Evolutionary conservation across 37 sponge, comb jelly and placozoan genomes (phyloP).

Genomic region (Agelas oroides): DNA sequence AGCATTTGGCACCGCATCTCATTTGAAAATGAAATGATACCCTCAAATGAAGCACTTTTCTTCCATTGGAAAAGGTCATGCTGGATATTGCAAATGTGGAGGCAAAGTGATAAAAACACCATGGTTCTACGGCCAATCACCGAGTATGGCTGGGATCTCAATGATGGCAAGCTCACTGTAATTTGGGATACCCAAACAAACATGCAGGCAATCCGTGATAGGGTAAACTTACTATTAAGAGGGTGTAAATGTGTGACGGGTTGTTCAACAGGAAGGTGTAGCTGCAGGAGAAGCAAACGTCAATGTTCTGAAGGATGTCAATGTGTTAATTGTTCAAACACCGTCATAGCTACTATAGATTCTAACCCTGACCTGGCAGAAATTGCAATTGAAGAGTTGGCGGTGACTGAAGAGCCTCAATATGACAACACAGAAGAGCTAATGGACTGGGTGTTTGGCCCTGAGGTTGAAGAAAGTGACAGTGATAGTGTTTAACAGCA

Average conservation of each 20-base stretch:
- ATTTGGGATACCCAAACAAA: slow-evolving; percentile 33
- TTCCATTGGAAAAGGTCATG: slow-evolving; percentile 37
- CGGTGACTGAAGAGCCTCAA: neutral
- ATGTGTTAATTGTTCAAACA: slow-evolving; percentile 21
- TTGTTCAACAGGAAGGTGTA: slow-evolving; percentile 28
- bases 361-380: neutral
- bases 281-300: slow-evolving; percentile 6
- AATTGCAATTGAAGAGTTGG: neutral
- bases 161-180: neutral
- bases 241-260: slow-evolving; percentile 39
- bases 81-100: slow-evolving; percentile 46
- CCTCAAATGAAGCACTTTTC: slow-evolving; percentile 24
- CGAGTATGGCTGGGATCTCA: slow-evolving; percentile 8
- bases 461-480: neutral
- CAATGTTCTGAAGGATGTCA: slow-evolving; percentile 20
- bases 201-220: neutral
- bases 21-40: slow-evolving; percentile 50
- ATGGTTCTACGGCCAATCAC: slow-evolving; percentile 3
- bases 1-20: slow-evolving; percentile 31
- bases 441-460: slow-evolving; percentile 4
- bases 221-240: slow-evolving; percentile 12
- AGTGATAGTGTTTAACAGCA: neutral
- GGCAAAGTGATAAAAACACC: slow-evolving; percentile 20
- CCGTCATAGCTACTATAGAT: neutral
- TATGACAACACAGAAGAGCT: neutral